A percentile compares a stretch with the other conserved stretches of the same genome.
Conservation (phyloP, 2,888 invertebrate genomes). For the Trachelus troglodyta region DNA sequence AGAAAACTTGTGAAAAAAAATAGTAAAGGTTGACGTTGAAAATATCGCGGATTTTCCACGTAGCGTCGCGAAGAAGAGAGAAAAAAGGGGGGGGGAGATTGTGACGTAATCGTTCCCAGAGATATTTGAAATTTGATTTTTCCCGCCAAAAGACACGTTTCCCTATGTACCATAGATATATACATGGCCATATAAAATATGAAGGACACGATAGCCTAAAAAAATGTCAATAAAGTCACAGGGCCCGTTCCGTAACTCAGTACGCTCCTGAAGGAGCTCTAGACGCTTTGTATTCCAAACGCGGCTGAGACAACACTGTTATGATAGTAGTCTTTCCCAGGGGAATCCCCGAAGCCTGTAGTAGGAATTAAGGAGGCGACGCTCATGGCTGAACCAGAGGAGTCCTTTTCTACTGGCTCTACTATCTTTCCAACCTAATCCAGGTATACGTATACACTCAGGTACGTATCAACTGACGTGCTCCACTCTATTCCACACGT, state of each 20-base stretch:
- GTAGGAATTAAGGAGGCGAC: neutral
- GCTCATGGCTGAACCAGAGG: neutral
- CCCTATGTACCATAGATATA: neutral
- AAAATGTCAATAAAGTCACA: neutral
- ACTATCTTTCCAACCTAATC: neutral
- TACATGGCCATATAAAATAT: neutral
- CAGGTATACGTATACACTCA: neutral
- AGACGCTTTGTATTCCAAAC: constrained; percentile 54
- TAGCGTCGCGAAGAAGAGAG: neutral
- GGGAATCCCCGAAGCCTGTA: constrained; percentile 30
- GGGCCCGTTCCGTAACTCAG: constrained; percentile 16
- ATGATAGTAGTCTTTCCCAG: constrained; percentile 51
- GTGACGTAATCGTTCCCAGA: neutral
- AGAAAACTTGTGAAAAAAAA: neutral
- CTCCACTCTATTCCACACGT: neutral
- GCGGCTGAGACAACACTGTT: constrained; percentile 58
- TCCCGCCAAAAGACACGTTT: no score
- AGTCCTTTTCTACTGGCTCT: neutral
- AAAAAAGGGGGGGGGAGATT: rapidly evolving
- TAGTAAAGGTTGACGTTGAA: neutral
- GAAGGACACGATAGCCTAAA: neutral
- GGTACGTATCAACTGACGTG: neutral
- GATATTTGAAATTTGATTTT: neutral
- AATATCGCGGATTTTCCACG: neutral
- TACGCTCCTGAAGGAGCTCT: constrained; percentile 38